Evolutionary conservation across 2,888 invertebrate species (phyloP), one percentile per base, ranked within the genome.

Genomic region (Philopedon plagiatum): DNA sequence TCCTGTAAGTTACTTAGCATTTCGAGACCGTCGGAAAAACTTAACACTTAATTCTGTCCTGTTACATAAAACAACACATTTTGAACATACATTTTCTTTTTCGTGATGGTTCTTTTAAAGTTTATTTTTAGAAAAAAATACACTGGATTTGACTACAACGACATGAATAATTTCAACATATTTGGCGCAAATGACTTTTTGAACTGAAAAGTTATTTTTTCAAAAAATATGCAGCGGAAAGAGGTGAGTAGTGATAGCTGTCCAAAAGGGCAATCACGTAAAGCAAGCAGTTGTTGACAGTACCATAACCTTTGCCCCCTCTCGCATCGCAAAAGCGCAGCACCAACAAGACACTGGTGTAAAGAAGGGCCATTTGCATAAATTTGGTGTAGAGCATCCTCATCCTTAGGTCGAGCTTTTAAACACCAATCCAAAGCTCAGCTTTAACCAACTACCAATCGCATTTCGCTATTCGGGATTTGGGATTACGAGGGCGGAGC

Each of bases 341-440:
- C 75, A 75, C 75, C 70, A 75, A 75, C 72, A 73, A 75, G 75
- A 75, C 72, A 73, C 75, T 75, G 75, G 66, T 70, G 73, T 75
- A 73, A 75, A 75, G 75, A 75, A 75, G 75, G 72, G 75, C 75
- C 75, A 75, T 75, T 75, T 75, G 72, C 75, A 75, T 75, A 73
- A 75, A 69, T 75, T 75, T 72, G 58, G 61, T 73, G 19, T 72
- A 75, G 75, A 75, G 75, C 66, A 73, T 75, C 75, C 73, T 75
- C 73, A 73, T 64, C 70, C 64, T 65, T 72, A 49, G 64, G 34
- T 67, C 71, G 63, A 68, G 65, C 64, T 72, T 51, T 69, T 46
- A 32, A 61, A 51, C 57, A 32, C 69, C 75, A 71, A 75, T 75
- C 64, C 44, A 58, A 73, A 37, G 65, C 63, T 46, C 18, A 29